A percentile compares a stretch with the other conserved stretches of the same genome.
Conservation (phyloP, 1,140 invertebrate genomes). For the Conus ventricosus region DNA sequence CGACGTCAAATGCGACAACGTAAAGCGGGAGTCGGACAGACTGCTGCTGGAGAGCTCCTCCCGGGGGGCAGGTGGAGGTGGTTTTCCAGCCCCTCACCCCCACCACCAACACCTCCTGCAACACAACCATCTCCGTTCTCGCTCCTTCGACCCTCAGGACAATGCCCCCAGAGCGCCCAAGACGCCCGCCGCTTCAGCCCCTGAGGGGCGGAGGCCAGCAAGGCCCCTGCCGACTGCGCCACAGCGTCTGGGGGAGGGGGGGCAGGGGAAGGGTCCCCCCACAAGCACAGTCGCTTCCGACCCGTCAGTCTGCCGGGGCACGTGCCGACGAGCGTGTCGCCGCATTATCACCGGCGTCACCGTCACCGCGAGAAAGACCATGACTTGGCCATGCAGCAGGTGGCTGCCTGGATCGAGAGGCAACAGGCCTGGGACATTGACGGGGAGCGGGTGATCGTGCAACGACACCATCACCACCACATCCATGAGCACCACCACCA, state of each 20-base stretch:
- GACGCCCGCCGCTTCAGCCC: not conserved
- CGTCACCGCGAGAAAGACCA: slow-evolving; percentile 84
- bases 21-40: slow-evolving; percentile 52
- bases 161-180: slow-evolving; percentile 6
- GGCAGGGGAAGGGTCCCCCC: slow-evolving; percentile 34
- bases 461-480: slow-evolving; percentile 80
- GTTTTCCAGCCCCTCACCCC: not conserved
- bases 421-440: slow-evolving; percentile 68
- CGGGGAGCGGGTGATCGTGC: slow-evolving; percentile 65
- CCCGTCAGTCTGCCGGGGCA: slow-evolving; percentile 64
- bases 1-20: slow-evolving; percentile 62
- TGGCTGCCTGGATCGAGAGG: slow-evolving; percentile 76
- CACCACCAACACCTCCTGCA: slow-evolving; percentile 37
- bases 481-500: slow-evolving; percentile 89
- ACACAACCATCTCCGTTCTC: slow-evolving; percentile 62
- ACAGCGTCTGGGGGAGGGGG: not conserved
- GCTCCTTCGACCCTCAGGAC: slow-evolving; percentile 68
- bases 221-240: not conserved
- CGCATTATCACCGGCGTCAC: slow-evolving; percentile 78
- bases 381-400: slow-evolving; percentile 82
- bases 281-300: slow-evolving; percentile 56
- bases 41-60: slow-evolving; percentile 17
- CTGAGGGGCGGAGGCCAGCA: not conserved
- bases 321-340: slow-evolving; percentile 64
- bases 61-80: not conserved